These are phyloP conservation scores for Cyanoramphus novaezelandiae DNA, from an alignment of 2,113 vertebrate species.

Conservation along the genomic window DNA sequence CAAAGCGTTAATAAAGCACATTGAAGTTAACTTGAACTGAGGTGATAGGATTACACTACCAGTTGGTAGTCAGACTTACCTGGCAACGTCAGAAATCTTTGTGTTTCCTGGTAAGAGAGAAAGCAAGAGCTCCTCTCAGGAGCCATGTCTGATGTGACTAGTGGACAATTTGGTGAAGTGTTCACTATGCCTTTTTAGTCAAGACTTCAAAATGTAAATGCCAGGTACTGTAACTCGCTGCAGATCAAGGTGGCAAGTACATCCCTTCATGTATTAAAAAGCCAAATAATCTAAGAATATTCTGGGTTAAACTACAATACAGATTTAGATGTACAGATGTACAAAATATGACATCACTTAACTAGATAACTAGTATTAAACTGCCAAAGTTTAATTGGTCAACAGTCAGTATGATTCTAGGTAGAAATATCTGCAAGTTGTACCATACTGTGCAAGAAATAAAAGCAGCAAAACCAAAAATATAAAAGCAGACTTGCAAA, in stretches of 20 bases:
- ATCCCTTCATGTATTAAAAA: neutral
- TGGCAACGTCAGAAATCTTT: neutral
- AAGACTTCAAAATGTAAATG: slow-evolving; percentile 6
- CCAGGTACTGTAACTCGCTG: neutral
- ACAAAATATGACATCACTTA: neutral
- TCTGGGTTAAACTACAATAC: neutral
- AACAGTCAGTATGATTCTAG: neutral
- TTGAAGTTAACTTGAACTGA: neutral
- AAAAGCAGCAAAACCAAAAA: neutral
- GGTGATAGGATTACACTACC: neutral
- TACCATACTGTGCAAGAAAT: neutral
- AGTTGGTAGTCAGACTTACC: neutral
- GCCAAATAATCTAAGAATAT: neutral
- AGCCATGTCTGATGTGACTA: neutral
- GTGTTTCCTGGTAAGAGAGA: neutral
- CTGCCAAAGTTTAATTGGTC: neutral
- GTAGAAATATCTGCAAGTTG: neutral
- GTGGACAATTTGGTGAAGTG: neutral
- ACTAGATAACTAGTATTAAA: neutral
- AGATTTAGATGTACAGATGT: neutral
- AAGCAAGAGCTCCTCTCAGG: neutral
- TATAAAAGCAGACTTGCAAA: neutral
- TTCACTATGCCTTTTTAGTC: neutral
- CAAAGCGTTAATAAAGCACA: neutral
- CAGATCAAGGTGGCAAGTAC: neutral